phyloP scores from a whole-genome alignment of 2,113 vertebrate genomes.

The Vicugna pacos region DNA sequence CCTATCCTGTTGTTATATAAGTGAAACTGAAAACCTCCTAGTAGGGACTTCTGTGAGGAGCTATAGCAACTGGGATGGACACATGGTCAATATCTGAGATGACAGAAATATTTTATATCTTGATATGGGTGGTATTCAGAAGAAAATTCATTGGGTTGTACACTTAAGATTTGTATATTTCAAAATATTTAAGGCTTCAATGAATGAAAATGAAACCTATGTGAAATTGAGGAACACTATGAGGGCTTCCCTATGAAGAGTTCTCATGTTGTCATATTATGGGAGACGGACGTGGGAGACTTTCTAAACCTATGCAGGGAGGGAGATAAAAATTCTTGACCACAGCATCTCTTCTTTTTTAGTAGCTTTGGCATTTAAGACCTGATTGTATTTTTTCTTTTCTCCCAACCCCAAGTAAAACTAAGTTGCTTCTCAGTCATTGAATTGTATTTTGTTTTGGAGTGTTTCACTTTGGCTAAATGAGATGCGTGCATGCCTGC shows the following conservation, averaged over 20 bases:
- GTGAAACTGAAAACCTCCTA: neutral
- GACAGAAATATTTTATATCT: neutral
- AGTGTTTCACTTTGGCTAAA: neutral
- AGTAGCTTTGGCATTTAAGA: neutral
- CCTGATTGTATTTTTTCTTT: neutral
- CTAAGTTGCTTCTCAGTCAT: neutral
- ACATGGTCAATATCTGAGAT: neutral
- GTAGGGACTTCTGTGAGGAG: neutral
- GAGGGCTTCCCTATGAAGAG: neutral
- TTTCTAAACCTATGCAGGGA: neutral
- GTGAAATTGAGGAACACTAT: neutral
- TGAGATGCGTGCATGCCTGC: neutral
- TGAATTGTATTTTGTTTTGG: neutral
- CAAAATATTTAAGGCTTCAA: neutral
- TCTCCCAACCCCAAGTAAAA: neutral
- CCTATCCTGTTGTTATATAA: neutral
- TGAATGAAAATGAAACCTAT: neutral
- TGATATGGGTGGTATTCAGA: neutral
- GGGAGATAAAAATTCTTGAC: neutral
- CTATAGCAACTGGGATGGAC: neutral
- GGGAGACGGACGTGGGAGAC: neutral
- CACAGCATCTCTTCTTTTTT: neutral
- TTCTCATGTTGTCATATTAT: neutral
- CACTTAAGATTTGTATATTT: neutral
- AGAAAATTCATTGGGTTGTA: neutral